Conservation (phyloP, 2,888 invertebrate species). For the Ligdia adustata region DNA sequence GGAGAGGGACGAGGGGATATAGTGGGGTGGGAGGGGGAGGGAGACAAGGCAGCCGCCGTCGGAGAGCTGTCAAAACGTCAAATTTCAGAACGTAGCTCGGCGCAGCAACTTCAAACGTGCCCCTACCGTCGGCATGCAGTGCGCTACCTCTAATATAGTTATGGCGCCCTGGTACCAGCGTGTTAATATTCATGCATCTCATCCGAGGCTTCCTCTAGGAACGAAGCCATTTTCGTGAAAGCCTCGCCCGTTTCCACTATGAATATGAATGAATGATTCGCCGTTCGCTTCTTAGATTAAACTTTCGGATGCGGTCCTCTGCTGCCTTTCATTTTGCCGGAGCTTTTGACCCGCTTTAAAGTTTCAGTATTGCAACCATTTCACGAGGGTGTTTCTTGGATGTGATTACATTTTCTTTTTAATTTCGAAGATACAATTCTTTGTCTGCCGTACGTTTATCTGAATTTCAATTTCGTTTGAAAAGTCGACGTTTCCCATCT, state of each 20-base stretch:
- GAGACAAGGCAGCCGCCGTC: constrained; percentile 74
- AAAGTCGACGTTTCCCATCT: constrained; percentile 13
- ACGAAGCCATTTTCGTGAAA: constrained; percentile 80
- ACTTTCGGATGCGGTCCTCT: constrained; percentile 59
- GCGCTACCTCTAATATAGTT: constrained; percentile 78
- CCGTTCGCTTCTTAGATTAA: constrained; percentile 73
- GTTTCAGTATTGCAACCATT: constrained; percentile 29
- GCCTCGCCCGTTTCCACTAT: constrained; percentile 71
- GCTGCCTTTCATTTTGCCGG: constrained; percentile 32
- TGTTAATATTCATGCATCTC: constrained; percentile 84
- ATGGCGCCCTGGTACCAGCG: constrained; percentile 70
- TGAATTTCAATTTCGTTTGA: neutral
- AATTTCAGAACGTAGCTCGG: constrained; percentile 82
- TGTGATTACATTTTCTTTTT: neutral
- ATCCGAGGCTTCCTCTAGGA: constrained; percentile 68
- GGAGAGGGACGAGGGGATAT: constrained; percentile 55
- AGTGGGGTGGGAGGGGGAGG: constrained; percentile 48
- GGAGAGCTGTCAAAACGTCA: constrained; percentile 85
- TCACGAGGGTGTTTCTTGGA: neutral
- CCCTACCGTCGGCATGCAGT: constrained; percentile 76
- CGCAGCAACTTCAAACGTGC: constrained; percentile 82
- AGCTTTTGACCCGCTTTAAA: constrained; percentile 29
- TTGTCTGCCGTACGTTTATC: neutral
- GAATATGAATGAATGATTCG: constrained; percentile 80
- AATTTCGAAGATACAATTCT: neutral